Conservation (phyloP, 2,113 vertebrate genomes). For the Coreoperca whiteheadi region DNA sequence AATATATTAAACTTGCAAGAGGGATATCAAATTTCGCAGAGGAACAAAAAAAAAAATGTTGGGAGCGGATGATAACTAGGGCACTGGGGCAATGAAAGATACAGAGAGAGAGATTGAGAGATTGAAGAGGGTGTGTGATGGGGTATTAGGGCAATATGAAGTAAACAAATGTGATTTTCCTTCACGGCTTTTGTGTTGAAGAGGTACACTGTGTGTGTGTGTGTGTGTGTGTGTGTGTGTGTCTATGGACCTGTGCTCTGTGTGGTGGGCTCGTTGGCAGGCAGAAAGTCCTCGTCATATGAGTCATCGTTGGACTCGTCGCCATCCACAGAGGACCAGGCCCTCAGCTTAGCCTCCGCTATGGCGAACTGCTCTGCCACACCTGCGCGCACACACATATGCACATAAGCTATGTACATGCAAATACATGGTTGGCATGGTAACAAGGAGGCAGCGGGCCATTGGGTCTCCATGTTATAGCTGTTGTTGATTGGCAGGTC, state of each 20-base stretch:
- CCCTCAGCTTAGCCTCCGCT: slow-evolving; percentile 95
- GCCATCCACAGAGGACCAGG: slow-evolving; percentile 97
- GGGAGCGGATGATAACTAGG: slow-evolving; percentile 77
- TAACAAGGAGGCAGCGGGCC: slow-evolving; percentile 36
- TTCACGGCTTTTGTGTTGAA: background rate
- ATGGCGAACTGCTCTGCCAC: slow-evolving; percentile 98
- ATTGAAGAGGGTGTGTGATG: slow-evolving; percentile 23
- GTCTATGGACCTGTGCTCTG: slow-evolving; percentile 87
- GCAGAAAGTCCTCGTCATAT: slow-evolving; percentile 93
- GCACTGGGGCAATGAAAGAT: slow-evolving; percentile 81
- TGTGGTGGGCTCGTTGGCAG: slow-evolving; percentile 86
- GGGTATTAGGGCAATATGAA: slow-evolving; percentile 23
- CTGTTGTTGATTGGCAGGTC: slow-evolving; percentile 43
- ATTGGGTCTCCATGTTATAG: slow-evolving; percentile 15
- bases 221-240: slow-evolving; percentile 54
- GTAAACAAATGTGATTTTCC: slow-evolving; percentile 41
- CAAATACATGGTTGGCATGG: slow-evolving; percentile 57
- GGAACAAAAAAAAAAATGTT: slow-evolving; percentile 75
- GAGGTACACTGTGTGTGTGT: slow-evolving; percentile 10
- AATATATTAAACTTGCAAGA: slow-evolving; percentile 86
- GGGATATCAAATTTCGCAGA: slow-evolving; percentile 80
- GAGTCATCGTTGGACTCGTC: slow-evolving; percentile 97
- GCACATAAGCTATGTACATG: slow-evolving; percentile 30
- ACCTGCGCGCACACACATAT: slow-evolving; percentile 75
- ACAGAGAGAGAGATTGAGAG: slow-evolving; percentile 12